Conservation (phyloP, 2,888 invertebrate species). For the Allygus modestus region DNA sequence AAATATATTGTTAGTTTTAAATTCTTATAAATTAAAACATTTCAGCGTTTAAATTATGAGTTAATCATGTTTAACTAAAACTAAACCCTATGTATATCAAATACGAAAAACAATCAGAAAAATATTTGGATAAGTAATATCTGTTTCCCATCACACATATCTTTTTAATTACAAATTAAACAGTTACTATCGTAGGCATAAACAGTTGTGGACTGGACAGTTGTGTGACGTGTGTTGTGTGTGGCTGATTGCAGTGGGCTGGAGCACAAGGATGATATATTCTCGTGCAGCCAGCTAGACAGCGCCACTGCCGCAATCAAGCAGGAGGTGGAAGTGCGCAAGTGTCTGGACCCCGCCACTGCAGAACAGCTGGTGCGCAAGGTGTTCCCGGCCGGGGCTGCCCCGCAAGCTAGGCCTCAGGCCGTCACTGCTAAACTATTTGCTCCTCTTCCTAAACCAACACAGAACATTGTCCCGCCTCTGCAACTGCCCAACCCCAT, state of each 20-base stretch:
- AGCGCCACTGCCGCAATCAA: conserved; percentile 64
- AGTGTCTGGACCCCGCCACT: neutral
- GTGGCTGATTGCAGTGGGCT: conserved; percentile 81
- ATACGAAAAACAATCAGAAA: too few relatives aligned
- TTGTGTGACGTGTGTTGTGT: conserved; percentile 17
- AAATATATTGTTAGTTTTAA: too few relatives aligned
- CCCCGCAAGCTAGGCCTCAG: conserved; percentile 29
- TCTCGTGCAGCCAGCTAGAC: conserved; percentile 81
- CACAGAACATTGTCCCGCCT: too few relatives aligned
- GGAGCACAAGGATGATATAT: conserved; percentile 88
- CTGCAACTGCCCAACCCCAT: neutral
- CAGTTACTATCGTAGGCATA: neutral
- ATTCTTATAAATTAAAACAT: too few relatives aligned
- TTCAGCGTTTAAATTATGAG: too few relatives aligned
- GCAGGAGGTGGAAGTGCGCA: conserved; percentile 43
- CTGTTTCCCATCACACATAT: neutral
- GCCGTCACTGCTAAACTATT: conserved; percentile 20
- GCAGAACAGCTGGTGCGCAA: conserved; percentile 51
- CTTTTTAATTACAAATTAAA: neutral
- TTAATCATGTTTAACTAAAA: too few relatives aligned
- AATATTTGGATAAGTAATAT: neutral
- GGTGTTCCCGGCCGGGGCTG: conserved; percentile 41
- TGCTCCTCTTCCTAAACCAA: conserved; percentile 8
- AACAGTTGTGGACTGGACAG: neutral
- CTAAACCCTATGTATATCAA: too few relatives aligned